A percentile compares a stretch with the other conserved stretches of the same genome.
phyloP scores from a whole-genome alignment of 2,797 vertebrate genomes.

The Thripadectes ignobilis region DNA sequence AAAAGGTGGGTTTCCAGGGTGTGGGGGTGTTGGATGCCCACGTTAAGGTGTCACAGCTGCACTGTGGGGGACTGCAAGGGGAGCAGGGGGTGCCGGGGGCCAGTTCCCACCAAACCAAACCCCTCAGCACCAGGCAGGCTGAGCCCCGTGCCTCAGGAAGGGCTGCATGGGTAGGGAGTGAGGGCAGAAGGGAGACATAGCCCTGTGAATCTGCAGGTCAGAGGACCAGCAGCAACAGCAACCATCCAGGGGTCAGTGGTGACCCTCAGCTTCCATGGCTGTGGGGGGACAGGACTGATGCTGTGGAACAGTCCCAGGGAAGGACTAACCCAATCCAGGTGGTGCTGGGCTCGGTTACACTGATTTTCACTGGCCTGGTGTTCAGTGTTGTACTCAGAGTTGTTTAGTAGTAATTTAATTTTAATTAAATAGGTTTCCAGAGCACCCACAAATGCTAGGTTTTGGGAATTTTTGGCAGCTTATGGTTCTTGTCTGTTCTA shows the following conservation, averaged over 20 bases:
- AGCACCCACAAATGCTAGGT: neutral
- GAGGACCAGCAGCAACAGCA: neutral
- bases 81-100: neutral
- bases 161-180: neutral
- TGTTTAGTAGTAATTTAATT: neutral
- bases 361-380: neutral
- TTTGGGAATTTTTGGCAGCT: neutral
- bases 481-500: neutral
- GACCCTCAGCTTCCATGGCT: neutral
- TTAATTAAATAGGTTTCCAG: neutral
- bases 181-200: neutral
- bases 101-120: neutral
- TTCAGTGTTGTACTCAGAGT: neutral
- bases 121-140: neutral
- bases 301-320: too few species aligned
- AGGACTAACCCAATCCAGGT: accelerated
- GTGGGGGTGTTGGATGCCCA: accelerated
- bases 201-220: too few species aligned
- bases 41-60: accelerated
- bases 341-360: neutral
- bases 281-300: neutral
- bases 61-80: neutral
- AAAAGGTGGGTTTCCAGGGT: neutral
- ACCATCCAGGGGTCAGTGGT: too few species aligned
- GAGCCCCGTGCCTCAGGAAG: neutral